A percentile compares a stretch with the other conserved stretches of the same genome.
Evolutionary conservation across 2,113 vertebrate species (phyloP).

Genomic region (Maccullochella peelii): DNA sequence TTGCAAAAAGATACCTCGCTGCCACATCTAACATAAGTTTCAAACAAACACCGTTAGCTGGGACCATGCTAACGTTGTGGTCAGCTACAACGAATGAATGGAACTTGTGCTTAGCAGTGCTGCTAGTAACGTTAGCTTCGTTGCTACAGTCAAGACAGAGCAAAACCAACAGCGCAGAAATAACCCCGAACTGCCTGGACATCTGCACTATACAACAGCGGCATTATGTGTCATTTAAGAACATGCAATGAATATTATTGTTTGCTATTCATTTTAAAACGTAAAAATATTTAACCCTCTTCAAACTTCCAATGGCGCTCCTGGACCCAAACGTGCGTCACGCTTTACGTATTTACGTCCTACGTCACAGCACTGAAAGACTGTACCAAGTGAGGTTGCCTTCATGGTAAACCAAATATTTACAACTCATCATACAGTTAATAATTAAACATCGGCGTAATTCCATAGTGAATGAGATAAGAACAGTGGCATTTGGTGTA

Average conservation of each 20-base stretch:
- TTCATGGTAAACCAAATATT: neutral
- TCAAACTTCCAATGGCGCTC: constrained; percentile 49
- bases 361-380: constrained; percentile 26
- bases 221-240: too few relatives aligned
- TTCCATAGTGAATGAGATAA: neutral
- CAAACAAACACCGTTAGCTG: neutral
- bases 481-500: neutral
- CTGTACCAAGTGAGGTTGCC: neutral
- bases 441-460: neutral
- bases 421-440: neutral
- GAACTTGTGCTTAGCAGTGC: neutral
- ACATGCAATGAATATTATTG: rapidly evolving
- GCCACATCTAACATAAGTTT: neutral
- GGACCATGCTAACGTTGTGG: neutral
- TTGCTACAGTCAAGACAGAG: neutral
- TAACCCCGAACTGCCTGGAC: neutral
- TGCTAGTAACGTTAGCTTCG: constrained; percentile 60
- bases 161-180: neutral
- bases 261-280: neutral
- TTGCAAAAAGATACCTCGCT: rapidly evolving
- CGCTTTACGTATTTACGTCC: constrained; percentile 19
- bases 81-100: constrained; percentile 39
- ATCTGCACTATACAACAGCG: neutral
- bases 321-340: constrained; percentile 22
- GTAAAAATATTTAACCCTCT: constrained; percentile 9